Conservation (phyloP, 2,797 vertebrate genomes). For the Chrysocyon brachyurus region DNA sequence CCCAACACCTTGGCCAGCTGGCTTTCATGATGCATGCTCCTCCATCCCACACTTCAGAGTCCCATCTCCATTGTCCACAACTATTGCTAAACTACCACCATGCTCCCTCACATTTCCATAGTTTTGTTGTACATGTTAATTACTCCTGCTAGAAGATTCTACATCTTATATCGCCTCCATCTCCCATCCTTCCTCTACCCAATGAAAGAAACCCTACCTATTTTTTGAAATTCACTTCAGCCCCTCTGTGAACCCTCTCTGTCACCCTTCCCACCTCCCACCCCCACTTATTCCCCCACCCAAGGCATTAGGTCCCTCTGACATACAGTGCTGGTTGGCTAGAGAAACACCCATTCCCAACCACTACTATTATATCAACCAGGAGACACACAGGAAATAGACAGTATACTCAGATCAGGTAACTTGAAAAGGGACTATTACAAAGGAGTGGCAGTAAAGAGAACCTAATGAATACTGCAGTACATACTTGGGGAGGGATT, state of each 20-base stretch:
- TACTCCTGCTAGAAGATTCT: neutral
- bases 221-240: neutral
- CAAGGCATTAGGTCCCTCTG: neutral
- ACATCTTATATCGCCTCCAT: neutral
- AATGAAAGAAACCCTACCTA: neutral
- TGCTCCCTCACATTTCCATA: neutral
- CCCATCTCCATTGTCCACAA: neutral
- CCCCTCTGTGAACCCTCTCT: neutral
- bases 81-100: neutral
- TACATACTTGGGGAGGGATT: neutral
- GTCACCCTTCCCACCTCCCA: neutral
- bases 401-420: neutral
- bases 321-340: neutral
- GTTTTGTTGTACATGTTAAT: neutral
- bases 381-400: neutral
- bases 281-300: no score
- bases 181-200: neutral
- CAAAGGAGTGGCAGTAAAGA: neutral
- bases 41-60: no score
- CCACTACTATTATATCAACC: neutral
- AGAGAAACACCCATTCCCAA: neutral
- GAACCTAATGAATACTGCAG: neutral
- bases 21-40: rapidly evolving
- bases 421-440: neutral
- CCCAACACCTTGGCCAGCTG: neutral